Percentiles rank a stretch among this genome's conserved stretches.
phyloP scores from a whole-genome alignment of 2,888 invertebrate species.

The Nycteola revayana region DNA sequence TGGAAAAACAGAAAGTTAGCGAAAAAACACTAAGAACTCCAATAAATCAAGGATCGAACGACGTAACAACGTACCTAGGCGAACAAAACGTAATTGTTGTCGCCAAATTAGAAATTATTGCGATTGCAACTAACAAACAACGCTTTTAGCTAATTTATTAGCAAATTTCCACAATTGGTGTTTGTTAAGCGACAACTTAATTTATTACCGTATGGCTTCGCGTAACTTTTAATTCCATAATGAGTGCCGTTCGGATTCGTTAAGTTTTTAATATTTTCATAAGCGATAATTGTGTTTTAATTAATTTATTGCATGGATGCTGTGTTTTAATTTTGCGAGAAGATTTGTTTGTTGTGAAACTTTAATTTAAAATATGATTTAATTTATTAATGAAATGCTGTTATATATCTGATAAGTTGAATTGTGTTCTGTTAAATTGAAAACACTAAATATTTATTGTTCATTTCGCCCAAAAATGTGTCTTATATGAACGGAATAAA shows the following conservation, averaged over 20 bases:
- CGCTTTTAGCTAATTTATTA: conserved; percentile 57
- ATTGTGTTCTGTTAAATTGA: no score
- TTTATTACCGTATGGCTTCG: conserved; percentile 24
- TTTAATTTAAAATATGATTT: no score
- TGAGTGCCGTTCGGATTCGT: conserved; percentile 11
- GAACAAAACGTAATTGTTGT: conserved; percentile 53
- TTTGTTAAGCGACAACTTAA: conserved; percentile 35
- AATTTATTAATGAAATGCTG: no score
- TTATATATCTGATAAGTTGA: no score
- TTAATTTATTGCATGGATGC: conserved; percentile 6
- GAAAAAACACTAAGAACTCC: conserved; percentile 17
- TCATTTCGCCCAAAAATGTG: no score
- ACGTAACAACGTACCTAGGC: conserved; percentile 21
- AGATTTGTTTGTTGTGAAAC: no score
- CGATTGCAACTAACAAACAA: conserved; percentile 54
- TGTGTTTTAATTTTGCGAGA: conserved; percentile 1
- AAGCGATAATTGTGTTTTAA: conserved; percentile 10
- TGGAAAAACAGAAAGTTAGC: no score
- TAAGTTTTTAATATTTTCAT: conserved; percentile 9
- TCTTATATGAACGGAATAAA: no score
- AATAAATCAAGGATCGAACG: conserved; percentile 38
- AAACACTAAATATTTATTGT: no score
- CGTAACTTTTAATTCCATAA: conserved; percentile 23
- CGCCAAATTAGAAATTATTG: conserved; percentile 63
- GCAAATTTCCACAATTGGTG: conserved; percentile 53